phyloP scores from a whole-genome alignment of 2,888 invertebrate genomes.

The Chrysodeixis includens region DNA sequence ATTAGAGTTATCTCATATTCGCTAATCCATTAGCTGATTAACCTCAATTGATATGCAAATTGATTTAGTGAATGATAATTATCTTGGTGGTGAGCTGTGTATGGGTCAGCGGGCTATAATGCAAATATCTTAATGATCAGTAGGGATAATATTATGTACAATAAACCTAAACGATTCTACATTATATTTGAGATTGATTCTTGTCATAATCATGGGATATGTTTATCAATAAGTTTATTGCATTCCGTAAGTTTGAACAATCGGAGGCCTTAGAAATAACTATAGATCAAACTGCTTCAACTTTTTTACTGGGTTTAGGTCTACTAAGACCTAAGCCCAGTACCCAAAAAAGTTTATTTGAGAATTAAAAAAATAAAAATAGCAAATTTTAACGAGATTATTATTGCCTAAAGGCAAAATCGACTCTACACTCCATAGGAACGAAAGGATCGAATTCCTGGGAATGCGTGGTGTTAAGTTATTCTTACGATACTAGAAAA shows the following conservation, averaged over 20 bases:
- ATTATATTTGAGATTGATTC: no score
- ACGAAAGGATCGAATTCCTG: not conserved
- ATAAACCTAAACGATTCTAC: no score
- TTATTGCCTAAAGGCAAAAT: not conserved
- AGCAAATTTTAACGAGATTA: not conserved
- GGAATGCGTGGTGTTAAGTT: not conserved
- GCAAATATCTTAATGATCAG: not conserved
- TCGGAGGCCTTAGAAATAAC: no score
- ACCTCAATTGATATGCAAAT: conserved; percentile 28
- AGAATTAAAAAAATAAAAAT: no score
- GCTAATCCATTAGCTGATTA: conserved; percentile 35
- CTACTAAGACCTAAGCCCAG: no score
- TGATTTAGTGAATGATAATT: conserved; percentile 3
- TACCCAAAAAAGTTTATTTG: no score
- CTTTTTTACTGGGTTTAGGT: no score
- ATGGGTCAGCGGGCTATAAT: not conserved
- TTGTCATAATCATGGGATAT: no score
- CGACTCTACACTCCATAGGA: not conserved
- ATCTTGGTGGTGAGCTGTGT: not conserved
- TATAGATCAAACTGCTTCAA: no score
- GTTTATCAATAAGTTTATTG: no score
- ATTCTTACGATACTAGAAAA: not conserved
- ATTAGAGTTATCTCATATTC: conserved; percentile 47
- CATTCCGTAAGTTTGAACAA: no score
- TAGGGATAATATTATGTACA: not conserved